Evolutionary conservation across 1,140 invertebrate species (phyloP).

Genomic region (Heliothis subflexa): DNA sequence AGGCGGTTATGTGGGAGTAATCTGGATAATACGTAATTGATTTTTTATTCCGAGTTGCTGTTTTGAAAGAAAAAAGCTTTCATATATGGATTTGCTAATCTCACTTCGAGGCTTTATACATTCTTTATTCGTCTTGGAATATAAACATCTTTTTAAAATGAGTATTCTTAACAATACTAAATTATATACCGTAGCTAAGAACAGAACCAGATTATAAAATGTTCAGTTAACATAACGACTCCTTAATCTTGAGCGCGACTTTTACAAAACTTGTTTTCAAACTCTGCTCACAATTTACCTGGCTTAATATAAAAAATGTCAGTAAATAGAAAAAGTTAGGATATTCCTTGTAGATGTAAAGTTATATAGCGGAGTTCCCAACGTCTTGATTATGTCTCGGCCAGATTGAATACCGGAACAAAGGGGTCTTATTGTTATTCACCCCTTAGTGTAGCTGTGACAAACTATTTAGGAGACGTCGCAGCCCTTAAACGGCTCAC

Average conservation of each 20-base stretch:
- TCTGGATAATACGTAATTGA: constrained; percentile 31
- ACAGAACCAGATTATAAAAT: constrained; percentile 17
- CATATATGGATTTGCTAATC: not conserved
- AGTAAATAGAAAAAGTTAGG: constrained; percentile 57
- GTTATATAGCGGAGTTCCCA: constrained; percentile 45
- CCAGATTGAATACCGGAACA: constrained; percentile 80
- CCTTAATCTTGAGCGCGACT: constrained; percentile 17
- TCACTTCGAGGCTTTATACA: not conserved
- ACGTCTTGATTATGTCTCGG: constrained; percentile 74
- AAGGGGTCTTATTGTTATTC: constrained; percentile 84
- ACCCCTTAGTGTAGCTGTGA: constrained; percentile 71
- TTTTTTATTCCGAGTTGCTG: constrained; percentile 6
- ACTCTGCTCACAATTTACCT: constrained; percentile 19
- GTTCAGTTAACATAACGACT: constrained; percentile 25
- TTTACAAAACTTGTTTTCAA: constrained; percentile 32
- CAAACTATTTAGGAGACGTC: constrained; percentile 69
- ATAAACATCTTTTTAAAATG: not conserved
- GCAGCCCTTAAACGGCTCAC: constrained; percentile 63
- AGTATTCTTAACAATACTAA: not conserved
- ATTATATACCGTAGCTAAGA: constrained; percentile 10
- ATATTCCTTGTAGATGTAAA: constrained; percentile 54
- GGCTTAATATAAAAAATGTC: constrained; percentile 25
- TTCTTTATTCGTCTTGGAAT: not conserved
- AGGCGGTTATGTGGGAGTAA: constrained; percentile 24
- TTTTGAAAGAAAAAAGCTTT: constrained; percentile 1